Evolutionary conservation across 53 echinoderm and acorn worm species (phyloP).

Genomic region (Luidia sarsii): DNA sequence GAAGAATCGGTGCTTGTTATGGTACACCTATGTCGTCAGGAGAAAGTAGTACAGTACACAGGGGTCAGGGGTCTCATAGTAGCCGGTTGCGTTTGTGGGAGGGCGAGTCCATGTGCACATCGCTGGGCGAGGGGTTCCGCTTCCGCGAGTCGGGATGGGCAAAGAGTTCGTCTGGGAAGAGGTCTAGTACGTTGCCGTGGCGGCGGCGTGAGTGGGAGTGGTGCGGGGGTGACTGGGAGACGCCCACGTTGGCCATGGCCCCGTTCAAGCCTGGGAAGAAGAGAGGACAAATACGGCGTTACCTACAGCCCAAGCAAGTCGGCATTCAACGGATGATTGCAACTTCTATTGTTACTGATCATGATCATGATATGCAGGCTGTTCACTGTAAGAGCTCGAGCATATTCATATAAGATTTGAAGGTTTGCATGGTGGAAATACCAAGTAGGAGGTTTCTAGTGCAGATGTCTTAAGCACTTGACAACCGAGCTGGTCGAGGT

Average conservation of each 20-base stretch:
- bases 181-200: conserved; percentile 73
- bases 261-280: conserved; percentile 87
- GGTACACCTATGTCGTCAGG: conserved; percentile 44
- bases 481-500: no score
- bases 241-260: conserved; percentile 97
- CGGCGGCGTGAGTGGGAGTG: conserved; percentile 75
- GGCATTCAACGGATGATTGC: no score
- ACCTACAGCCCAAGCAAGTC: no score
- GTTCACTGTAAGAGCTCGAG: no score
- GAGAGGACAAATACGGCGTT: neutral
- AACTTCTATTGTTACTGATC: no score
- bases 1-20: no score
- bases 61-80: conserved; percentile 73
- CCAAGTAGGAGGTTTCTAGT: no score
- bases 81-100: conserved; percentile 90
- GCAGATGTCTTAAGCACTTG: no score
- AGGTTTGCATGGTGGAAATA: no score
- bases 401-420: no score
- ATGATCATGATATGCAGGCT: no score
- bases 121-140: conserved; percentile 71
- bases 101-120: conserved; percentile 86
- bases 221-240: conserved; percentile 88
- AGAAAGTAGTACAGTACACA: neutral
- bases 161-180: conserved; percentile 90
- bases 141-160: conserved; percentile 80